Evolutionary conservation across 2,888 invertebrate genomes (phyloP).

Genomic region (Mimachlamys varia): DNA sequence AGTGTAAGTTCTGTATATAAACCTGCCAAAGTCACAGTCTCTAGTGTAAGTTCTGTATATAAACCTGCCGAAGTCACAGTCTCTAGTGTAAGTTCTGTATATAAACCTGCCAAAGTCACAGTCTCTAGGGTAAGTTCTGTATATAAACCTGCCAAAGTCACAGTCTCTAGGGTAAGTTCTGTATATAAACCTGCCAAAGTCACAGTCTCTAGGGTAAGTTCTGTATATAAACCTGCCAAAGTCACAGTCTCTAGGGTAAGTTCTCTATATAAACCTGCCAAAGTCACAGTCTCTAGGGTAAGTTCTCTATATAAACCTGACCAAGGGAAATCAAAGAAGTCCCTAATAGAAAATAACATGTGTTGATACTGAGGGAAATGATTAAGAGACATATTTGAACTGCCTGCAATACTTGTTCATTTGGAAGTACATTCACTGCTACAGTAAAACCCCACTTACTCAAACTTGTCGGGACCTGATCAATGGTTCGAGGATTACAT

Average conservation of each 20-base stretch:
- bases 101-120: slow-evolving; percentile 57
- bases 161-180: slow-evolving; percentile 63
- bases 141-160: slow-evolving; percentile 55
- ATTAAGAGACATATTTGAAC: no score
- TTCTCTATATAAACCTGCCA: not conserved
- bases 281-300: no score
- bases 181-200: slow-evolving; percentile 54
- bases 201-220: slow-evolving; percentile 64
- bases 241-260: slow-evolving; percentile 63
- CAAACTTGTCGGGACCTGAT: no score
- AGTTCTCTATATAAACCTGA: no score
- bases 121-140: slow-evolving; percentile 62
- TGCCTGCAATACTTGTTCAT: no score
- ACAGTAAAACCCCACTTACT: no score
- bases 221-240: slow-evolving; percentile 53
- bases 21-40: slow-evolving; percentile 60
- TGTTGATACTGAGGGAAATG: no score
- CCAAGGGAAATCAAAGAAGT: no score
- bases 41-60: slow-evolving; percentile 58
- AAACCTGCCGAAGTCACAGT: slow-evolving; percentile 59
- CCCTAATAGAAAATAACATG: no score
- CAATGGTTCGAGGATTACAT: no score
- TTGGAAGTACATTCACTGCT: no score
- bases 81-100: slow-evolving; percentile 60
- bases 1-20: slow-evolving; percentile 58